Conservation (phyloP, 2,113 vertebrate genomes). For the Rhabdornis inornatus region DNA sequence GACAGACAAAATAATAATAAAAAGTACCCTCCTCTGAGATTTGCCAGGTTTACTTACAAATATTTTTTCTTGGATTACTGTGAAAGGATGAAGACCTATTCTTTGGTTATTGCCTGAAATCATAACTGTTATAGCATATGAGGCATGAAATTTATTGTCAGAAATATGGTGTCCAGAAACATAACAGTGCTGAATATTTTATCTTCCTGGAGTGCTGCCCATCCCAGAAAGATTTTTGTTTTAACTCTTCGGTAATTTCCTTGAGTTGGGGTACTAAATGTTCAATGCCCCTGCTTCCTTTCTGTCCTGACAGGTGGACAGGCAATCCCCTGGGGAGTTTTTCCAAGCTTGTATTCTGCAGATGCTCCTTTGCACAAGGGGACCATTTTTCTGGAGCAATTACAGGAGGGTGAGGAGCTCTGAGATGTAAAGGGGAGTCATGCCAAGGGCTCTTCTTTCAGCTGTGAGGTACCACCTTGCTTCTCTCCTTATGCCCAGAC, state of each 20-base stretch:
- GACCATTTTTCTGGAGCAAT: background rate
- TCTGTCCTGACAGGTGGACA: background rate
- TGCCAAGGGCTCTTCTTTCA: background rate
- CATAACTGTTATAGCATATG: constrained; percentile 24
- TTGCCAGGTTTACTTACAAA: background rate
- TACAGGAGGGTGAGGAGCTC: background rate
- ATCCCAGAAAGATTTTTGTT: background rate
- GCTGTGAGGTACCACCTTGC: background rate
- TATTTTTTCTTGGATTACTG: background rate
- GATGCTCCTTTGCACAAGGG: background rate
- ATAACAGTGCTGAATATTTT: constrained; percentile 5
- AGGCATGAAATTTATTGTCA: constrained; percentile 61
- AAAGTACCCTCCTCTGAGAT: background rate
- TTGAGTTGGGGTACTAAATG: background rate
- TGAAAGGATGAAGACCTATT: background rate
- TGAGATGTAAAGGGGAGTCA: background rate
- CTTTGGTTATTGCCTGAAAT: constrained; percentile 37
- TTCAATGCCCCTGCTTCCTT: background rate
- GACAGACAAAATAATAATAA: background rate
- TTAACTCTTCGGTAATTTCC: background rate
- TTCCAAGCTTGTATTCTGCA: background rate
- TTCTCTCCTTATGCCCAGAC: background rate
- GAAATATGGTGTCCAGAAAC: constrained; percentile 13
- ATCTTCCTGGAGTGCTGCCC: background rate
- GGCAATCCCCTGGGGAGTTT: background rate